phyloP scores from a whole-genome alignment of 2,888 invertebrate species.

The Villa cingulata region DNA sequence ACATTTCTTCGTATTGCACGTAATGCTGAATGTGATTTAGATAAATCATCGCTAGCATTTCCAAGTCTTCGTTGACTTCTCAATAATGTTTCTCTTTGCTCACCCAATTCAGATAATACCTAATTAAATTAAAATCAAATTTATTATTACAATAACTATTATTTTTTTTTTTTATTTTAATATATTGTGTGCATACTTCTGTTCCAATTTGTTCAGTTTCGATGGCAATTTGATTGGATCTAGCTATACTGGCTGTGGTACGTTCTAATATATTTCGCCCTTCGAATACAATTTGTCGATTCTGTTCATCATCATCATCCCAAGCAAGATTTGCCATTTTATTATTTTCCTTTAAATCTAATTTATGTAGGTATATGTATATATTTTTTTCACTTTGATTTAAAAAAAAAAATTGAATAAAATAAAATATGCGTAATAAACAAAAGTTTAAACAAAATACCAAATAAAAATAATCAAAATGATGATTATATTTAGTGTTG shows the following conservation, averaged over 20 bases:
- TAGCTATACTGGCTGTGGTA: slow-evolving; percentile 47
- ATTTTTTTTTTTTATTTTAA: no score
- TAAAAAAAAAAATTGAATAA: no score
- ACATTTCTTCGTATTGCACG: slow-evolving; percentile 54
- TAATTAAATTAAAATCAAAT: slow-evolving; percentile 11
- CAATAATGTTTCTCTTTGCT: slow-evolving; percentile 59
- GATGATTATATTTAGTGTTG: no score
- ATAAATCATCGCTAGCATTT: slow-evolving; percentile 56
- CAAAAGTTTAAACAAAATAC: no score
- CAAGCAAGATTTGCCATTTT: slow-evolving; percentile 1
- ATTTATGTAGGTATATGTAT: no score
- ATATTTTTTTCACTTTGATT: no score
- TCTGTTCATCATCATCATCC: slow-evolving; percentile 20
- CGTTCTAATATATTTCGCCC: slow-evolving; percentile 44
- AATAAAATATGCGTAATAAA: no score
- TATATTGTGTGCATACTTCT: no score
- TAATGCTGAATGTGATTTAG: slow-evolving; percentile 48
- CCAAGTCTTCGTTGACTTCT: slow-evolving; percentile 51
- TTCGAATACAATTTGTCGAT: slow-evolving; percentile 43
- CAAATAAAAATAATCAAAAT: no score
- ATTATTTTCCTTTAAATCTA: no score
- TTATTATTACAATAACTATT: neutral
- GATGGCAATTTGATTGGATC: slow-evolving; percentile 59
- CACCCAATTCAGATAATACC: slow-evolving; percentile 60
- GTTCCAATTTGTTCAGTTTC: slow-evolving; percentile 71